Evolutionary conservation across 2,888 invertebrate species (phyloP), one percentile per base, ranked within the genome.

Genomic region (Cosmia trapezina): DNA sequence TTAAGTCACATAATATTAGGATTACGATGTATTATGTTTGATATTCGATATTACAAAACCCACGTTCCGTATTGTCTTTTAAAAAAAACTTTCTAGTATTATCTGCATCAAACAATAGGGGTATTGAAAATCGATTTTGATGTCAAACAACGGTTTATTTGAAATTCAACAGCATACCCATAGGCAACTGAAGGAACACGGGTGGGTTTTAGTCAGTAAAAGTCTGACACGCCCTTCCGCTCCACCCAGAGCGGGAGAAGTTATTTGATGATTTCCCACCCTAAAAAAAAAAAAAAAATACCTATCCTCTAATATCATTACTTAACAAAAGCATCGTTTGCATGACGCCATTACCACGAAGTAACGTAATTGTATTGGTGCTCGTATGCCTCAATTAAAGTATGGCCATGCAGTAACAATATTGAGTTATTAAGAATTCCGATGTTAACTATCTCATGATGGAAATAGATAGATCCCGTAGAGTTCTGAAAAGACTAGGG

Each of bases 81-180:
- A 28, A 14, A 28, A 33, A 61, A n/a, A 56, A 37, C 64, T 64
- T 54, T 45, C 51, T 53, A 53, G 19, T 37, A 49, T 28, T 63
- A 70, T 75, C 49, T 43, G 17, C 43, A 7, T 17, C 28, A 28
- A 19, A 64, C 79, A 78, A 78, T 78, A 67, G 47, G 77, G 67
- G 65, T 60, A 78, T 63, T 68, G 57, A 53, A 65, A 6, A 59
- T 49, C 47, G 78, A 74, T 59, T 73, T 45, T 57, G 57, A 62
- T 53, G 68, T 57, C 53, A 57, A 65, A 74, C 60, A 64, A 73
- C 69, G 37, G 49, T 54, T 69, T 17, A 12, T 17, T 73, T 56
- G 43, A 59, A 70, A 66, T 43, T 53, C 22, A 62, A 63, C 33
- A 61, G 61, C 53, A 70, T 43, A n/a, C n/a, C n/a, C n/a, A n/a